Evolutionary conservation across 2,797 vertebrate genomes (phyloP), one percentile per base, ranked within the genome.

Genomic region (Girardinus metallicus): DNA sequence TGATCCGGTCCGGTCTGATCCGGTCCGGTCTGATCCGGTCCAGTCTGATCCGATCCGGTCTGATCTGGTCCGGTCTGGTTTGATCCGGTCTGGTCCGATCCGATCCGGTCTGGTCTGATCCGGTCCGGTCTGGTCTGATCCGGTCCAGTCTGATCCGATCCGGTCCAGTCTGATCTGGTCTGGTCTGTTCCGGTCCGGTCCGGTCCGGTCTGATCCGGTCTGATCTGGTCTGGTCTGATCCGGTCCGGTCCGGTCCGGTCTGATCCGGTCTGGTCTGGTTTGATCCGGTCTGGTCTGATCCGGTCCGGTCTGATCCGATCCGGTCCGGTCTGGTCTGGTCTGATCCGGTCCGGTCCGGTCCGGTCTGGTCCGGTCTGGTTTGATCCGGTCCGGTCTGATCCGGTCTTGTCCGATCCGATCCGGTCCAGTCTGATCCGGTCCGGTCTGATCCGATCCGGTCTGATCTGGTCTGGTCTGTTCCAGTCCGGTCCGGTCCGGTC

Each of bases 381-480:
- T 0, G 46, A 5, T 46, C 15, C 0, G 3, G 11, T 44, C 43
- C 3, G 43, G 0, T 12, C 11, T 1, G 12, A 3, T 47, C 46
- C 1, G 3, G 1, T 6, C 47, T 7, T 18, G 1, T 80, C 75
- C 75, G 75, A 88, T 85, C 89, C 89, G 90, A 87, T 26, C 49
- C 26, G 5, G 23, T 9, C 49, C 1, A 1, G 86, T 82, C 74
- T 88, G 15, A 5, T 47, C 47, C 12, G 3, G 11, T 51, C 47
- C 0, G 2, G 2, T 44, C 43, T 12, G 43, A 2, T 44, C 12
- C 0, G 3, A 0, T 44, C 43, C 0, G 43, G 44, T 46, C 44
- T 15, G 44, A 0, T 43, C 43, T 43, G 44, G 15, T 93, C 91
- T 86, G 90, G 86, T 84, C 74, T 86, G n/a, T n/a, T 81, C 75